These are phyloP conservation scores for Hippocampus kuda DNA, from an alignment of 2,797 vertebrate genomes.

Conservation along the genomic window DNA sequence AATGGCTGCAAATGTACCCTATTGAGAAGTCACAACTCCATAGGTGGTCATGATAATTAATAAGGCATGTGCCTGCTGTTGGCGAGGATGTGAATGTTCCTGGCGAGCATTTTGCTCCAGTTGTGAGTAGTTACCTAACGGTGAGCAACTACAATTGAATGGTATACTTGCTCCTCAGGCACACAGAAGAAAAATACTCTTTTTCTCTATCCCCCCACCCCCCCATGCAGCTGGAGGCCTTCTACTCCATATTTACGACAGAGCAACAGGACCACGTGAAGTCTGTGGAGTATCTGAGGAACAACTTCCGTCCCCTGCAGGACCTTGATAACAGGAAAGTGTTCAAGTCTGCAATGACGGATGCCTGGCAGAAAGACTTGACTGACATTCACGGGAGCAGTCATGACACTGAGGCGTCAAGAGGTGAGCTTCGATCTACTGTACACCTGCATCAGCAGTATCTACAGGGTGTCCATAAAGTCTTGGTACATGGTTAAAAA, in stretches of 20 bases:
- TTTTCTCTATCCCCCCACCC: conserved; percentile 28
- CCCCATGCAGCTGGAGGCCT: conserved; percentile 84
- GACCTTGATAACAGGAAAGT: conserved; percentile 74
- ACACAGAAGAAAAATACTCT: conserved; percentile 12
- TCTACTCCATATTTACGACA: conserved; percentile 98
- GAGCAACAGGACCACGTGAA: conserved; percentile 99
- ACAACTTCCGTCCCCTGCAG: conserved; percentile 91
- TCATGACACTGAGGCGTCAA: conserved; percentile 82
- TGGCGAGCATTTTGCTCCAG: conserved; percentile 29
- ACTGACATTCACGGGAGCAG: conserved; percentile 76
- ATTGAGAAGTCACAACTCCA: conserved; percentile 60
- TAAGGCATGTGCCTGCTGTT: conserved; percentile 37
- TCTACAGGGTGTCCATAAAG: background rate
- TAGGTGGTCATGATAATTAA: conserved; percentile 50
- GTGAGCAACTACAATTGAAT: background rate
- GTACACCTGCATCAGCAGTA: background rate
- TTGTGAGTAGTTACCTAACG: background rate
- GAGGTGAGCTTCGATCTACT: conserved; percentile 67
- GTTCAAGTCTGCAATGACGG: conserved; percentile 86
- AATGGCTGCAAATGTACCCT: conserved; percentile 61
- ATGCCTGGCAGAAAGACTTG: conserved; percentile 87
- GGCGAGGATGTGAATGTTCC: conserved; percentile 36
- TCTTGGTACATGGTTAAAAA: too few species aligned
- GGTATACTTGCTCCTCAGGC: background rate
- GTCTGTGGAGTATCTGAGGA: conserved; percentile 93